These are phyloP conservation scores for Adelognathus sp. DNA, from an alignment of 2,888 invertebrate species.

Conservation along the genomic window DNA sequence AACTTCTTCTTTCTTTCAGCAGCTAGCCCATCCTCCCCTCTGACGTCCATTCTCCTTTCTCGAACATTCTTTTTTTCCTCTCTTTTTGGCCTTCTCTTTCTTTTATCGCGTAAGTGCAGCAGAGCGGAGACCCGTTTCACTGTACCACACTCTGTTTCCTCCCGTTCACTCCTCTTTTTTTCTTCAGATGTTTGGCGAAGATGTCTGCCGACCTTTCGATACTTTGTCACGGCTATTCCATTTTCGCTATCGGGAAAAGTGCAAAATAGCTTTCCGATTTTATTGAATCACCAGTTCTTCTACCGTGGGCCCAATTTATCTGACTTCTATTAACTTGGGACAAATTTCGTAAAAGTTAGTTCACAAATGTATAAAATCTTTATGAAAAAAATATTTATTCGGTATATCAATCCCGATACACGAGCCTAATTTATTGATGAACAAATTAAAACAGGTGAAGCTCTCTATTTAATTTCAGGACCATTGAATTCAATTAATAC, in stretches of 20 bases:
- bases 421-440: too few relatives aligned
- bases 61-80: slow-evolving; percentile 22
- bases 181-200: neutral
- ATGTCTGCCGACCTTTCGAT: neutral
- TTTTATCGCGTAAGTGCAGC: slow-evolving; percentile 48
- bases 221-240: neutral
- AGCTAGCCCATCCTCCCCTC: neutral
- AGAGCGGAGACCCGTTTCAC: slow-evolving; percentile 30
- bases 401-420: too few relatives aligned
- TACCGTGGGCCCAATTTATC: too few relatives aligned
- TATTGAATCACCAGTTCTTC: neutral
- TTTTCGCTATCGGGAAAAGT: neutral
- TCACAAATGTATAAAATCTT: neutral
- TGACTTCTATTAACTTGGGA: neutral
- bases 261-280: neutral
- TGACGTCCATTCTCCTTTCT: neutral
- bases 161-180: neutral
- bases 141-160: slow-evolving; percentile 42
- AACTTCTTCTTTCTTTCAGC: slow-evolving; percentile 23
- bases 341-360: too few relatives aligned
- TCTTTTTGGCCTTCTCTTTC: slow-evolving; percentile 17
- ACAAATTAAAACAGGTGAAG: too few relatives aligned
- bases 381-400: neutral
- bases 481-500: too few relatives aligned
- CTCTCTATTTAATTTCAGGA: too few relatives aligned